Base-by-base conservation (phyloP, 2,888 invertebrate species). In the Epistrophe eligans region DNA sequence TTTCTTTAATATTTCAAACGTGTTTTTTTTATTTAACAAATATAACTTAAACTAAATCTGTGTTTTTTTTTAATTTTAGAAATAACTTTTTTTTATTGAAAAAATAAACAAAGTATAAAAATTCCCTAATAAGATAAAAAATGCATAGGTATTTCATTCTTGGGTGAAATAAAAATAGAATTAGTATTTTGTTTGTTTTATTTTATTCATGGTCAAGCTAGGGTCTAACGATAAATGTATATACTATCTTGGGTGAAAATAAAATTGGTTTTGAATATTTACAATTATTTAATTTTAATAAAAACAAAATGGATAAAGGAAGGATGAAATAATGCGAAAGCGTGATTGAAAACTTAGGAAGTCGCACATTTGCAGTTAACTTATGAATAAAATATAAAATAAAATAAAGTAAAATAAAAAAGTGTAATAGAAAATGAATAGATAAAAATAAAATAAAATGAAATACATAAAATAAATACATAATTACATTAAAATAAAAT, bases 31-130 rank as follows among this genome's bases (percentile, higher is more conserved):
- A 52, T 80, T 67, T 38, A 87, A 87, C 76, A 60, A 87, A 87
- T 64, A 83, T 64, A 83, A 79, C 40, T 62, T 83, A 79, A 87
- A 72, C 38, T 79, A 67, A 32, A n/a, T 15, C 32, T 67, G 55
- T 48, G 17, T 24, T 15, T 73, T 73, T 60, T 77, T 79, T 77
- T 79, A 52, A 72, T 45, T 38, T 32, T 73, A 73, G 52, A 76
- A 76, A 84, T 71, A 73, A 64, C 62, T 62, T 79, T 73, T 76
- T 62, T 82, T 79, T 67, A 50, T 38, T 67, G 19, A 50, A 79
- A 81, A 85, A 87, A 83, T 87, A 87, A 87, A 79, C 83, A 83
- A 87, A 87, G 83, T 87, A 87, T 79, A 87, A 87, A 87, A 87
- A 83, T 87, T 87, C 87, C 87, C 87, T 87, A 83, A 83, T 83